Base-by-base conservation (phyloP, 2,797 vertebrate species). In the Enteromius mattozi region DNA sequence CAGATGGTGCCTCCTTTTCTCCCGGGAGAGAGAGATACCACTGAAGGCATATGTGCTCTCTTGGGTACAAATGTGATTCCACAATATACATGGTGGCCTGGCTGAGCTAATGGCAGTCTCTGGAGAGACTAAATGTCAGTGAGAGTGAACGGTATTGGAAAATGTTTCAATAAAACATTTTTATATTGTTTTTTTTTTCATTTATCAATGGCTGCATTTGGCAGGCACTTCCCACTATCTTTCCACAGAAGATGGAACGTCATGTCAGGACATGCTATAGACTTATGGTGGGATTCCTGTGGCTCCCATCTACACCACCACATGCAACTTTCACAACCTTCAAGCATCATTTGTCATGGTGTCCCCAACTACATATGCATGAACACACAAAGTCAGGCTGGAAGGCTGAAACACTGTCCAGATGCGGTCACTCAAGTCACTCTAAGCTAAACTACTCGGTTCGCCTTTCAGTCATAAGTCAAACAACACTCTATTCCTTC, bases 1-100 rank as follows among this genome's bases (percentile, higher is more conserved):
- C 91, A 92, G 91, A 92, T 91, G 91, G 91, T 88, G 68, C 37
- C 19, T 61, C 59, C 54, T 56, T 74, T 79, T 86, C 88, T 89
- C 89, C 75, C 35, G 89, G 87, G 88, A 81, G 76, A 82, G 72
- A 30, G 74, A 74, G 54, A 78, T 13, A 65, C 78, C 86, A 49
- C 81, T 45, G 59, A 77, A 87, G 87, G 86, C 88, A 88, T 90
- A 86, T 88, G 89, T 37, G 81, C 33, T 82, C 86, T 85, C 86
- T n/a, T 7, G 86, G 83, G 88, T 10, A 51, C 61, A 82, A 80
- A 82, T 80, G 72, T 83, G 86, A 87, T 24, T 87, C 81, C 78
- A 61, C 5, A 12, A 61, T 78, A 16, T 82, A 71, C 78, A 79
- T 1, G 84, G 51, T 65, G 83, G 85, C 63, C 82, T 69, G 75